Evolutionary conservation across 1,140 invertebrate species (phyloP), one percentile per base, ranked within the genome.

Genomic region (Mya arenaria): DNA sequence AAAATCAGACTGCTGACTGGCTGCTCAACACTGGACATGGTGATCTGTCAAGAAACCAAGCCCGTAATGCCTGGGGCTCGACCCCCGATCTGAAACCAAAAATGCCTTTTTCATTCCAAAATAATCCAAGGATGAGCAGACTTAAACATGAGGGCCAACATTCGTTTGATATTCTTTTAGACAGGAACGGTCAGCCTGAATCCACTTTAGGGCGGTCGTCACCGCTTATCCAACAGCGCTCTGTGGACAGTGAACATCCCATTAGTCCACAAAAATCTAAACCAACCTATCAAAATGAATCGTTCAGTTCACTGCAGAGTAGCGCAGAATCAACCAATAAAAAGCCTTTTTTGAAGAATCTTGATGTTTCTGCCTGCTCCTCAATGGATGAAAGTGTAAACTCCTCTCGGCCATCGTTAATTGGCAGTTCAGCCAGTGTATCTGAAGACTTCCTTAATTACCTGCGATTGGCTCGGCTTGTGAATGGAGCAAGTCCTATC

Each of bases 321-420:
- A 5, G 32, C 1, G 8, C 13, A 19, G 58, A 30, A 8, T 28
- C 28, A 6, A 19, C n/a, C 1, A 32, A 32, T 10, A n/a, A 32
- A 2, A 52, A 34, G 55, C 44, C 19, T 8, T 48, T 30, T 36
- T n/a, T 74, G 34, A 5, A 6, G 4, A 36, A 60, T 60, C 19
- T 74, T 4, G 74, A 36, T 5, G 58, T 65, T 28, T 78, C 74
- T n/a, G 63, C 25, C 34, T 78, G 44, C 63, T 65, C 74, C 0
- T 78, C 74, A 13, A 23, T 66, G n/a, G 74, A 78, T 78, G 74
- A 66, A 32, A 78, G 74, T 39, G 10, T 78, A 4, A 28, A 78
- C 28, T 15, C 37, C 15, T 37, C 52, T 36, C 32, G 25, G 34
- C 44, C 30, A n/a, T 66, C 74, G 8, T 8, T 78, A 5, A 19